Evolutionary conservation across 2,888 invertebrate species (phyloP).

Genomic region (Argyresthia goedartella): DNA sequence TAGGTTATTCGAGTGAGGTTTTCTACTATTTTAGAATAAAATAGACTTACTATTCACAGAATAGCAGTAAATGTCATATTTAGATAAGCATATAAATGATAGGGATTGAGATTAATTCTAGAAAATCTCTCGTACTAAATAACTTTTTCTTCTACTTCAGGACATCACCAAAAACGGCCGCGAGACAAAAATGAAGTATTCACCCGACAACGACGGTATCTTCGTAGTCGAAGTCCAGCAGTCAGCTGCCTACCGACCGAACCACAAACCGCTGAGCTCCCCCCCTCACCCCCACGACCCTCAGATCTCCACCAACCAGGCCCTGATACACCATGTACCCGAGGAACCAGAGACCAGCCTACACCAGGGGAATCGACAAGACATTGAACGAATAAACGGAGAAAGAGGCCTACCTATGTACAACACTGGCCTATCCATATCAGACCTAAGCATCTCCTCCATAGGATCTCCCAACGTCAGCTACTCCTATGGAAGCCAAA

Average conservation of each 20-base stretch:
- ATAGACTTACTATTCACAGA: too few relatives aligned
- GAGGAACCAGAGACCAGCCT: conserved; percentile 38
- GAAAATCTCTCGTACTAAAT: too few relatives aligned
- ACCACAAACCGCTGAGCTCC: conserved; percentile 39
- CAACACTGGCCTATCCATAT: conserved; percentile 85
- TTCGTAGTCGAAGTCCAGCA: conserved; percentile 79
- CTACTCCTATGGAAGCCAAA: conserved; percentile 85
- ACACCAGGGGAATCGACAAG: conserved; percentile 45
- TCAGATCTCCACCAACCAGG: conserved; percentile 61
- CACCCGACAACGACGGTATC: conserved; percentile 79
- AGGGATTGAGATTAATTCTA: too few relatives aligned
- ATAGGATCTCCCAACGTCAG: conserved; percentile 79
- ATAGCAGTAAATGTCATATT: too few relatives aligned
- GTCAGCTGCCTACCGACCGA: conserved; percentile 49
- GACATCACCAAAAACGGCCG: conserved; percentile 78
- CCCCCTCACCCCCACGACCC: conserved; percentile 45
- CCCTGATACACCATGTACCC: conserved; percentile 54
- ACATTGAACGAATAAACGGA: conserved; percentile 29
- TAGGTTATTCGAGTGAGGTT: too few relatives aligned
- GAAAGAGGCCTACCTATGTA: conserved; percentile 67
- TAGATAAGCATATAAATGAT: too few relatives aligned
- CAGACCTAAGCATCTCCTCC: conserved; percentile 82
- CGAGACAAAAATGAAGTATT: conserved; percentile 82
- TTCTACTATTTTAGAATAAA: too few relatives aligned
- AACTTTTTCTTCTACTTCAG: conserved; percentile 42